Evolutionary conservation across 1,140 invertebrate species (phyloP).

Genomic region (Drosophila pandora): DNA sequence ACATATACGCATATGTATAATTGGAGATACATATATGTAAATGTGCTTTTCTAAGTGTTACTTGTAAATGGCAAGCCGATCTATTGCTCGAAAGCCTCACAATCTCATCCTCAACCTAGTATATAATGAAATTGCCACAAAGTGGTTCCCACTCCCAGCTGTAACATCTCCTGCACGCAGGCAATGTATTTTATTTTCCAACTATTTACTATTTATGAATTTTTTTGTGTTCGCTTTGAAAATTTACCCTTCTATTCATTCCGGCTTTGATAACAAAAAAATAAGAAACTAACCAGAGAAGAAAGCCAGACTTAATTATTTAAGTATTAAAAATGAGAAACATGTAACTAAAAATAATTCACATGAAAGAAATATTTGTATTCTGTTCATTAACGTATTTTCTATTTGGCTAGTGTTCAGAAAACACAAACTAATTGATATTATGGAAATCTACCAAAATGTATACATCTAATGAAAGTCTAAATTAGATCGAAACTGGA

Average conservation of each 20-base stretch:
- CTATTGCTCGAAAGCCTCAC: slow-evolving; percentile 20
- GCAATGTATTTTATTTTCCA: slow-evolving; percentile 41
- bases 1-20: slow-evolving; percentile 59
- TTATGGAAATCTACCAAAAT: slow-evolving; percentile 65
- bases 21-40: slow-evolving; percentile 60
- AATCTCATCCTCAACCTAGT: slow-evolving; percentile 29
- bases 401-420: slow-evolving; percentile 55
- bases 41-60: slow-evolving; percentile 70
- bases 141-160: slow-evolving; percentile 38
- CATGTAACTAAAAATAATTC: neutral
- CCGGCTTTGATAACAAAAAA: slow-evolving; percentile 69
- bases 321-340: slow-evolving; percentile 68
- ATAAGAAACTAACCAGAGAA: slow-evolving; percentile 23
- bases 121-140: slow-evolving; percentile 55
- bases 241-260: slow-evolving; percentile 64
- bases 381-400: slow-evolving; percentile 50
- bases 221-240: slow-evolving; percentile 56
- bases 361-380: slow-evolving; percentile 3
- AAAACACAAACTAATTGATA: slow-evolving; percentile 57
- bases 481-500: slow-evolving; percentile 23
- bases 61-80: slow-evolving; percentile 30
- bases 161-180: slow-evolving; percentile 43
- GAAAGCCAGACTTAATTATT: slow-evolving; percentile 68
- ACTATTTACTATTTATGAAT: slow-evolving; percentile 53
- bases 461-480: slow-evolving; percentile 30